Evolutionary conservation across 1,140 invertebrate species (phyloP).

Genomic region (Apocrypta bakeri): DNA sequence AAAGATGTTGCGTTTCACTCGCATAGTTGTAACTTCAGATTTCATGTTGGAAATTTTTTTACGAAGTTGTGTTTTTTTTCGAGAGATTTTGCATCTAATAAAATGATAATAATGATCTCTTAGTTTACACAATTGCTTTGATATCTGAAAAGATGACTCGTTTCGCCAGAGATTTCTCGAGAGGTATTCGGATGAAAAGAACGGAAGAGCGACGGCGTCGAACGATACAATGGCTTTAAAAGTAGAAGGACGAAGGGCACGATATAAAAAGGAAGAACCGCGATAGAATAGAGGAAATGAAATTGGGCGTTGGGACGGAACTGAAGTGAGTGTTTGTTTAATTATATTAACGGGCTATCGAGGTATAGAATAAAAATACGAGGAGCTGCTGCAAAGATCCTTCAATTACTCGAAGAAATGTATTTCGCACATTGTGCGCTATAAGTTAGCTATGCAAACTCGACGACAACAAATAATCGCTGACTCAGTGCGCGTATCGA

Average conservation of each 20-base stretch:
- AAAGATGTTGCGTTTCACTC: neutral
- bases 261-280: neutral
- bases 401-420: no score
- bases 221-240: neutral
- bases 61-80: no score
- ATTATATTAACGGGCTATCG: neutral
- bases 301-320: neutral
- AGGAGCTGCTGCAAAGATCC: no score
- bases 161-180: neutral
- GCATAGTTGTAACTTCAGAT: neutral
- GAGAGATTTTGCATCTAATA: no score
- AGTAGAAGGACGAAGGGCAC: neutral
- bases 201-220: no score
- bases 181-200: neutral
- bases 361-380: neutral
- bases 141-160: neutral
- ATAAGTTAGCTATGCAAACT: no score
- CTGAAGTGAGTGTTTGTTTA: conserved; percentile 9
- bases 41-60: no score
- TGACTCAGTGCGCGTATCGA: no score
- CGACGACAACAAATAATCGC: no score
- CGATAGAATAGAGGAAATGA: neutral
- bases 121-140: no score
- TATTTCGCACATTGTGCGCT: no score
- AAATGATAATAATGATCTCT: no score